Percentiles rank a stretch among this genome's conserved stretches.
Evolutionary conservation across 2,113 vertebrate species (phyloP).

Genomic region (Gnathonemus longibarbis): DNA sequence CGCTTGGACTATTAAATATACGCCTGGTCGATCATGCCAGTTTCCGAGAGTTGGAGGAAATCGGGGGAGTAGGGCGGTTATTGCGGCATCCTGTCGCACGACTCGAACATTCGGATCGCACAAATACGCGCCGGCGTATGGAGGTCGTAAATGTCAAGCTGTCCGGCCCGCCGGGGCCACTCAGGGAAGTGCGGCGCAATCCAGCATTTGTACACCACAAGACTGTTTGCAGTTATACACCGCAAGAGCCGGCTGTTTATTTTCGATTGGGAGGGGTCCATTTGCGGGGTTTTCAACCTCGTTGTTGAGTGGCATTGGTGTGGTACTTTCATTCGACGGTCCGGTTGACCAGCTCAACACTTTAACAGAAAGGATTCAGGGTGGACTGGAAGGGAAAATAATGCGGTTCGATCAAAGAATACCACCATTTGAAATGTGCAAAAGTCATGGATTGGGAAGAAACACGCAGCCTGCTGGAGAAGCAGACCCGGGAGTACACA

Average conservation of each 20-base stretch:
- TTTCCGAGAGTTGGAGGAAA: neutral
- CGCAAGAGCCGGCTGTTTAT: neutral
- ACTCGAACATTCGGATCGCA: no score
- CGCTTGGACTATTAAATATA: constrained; percentile 28
- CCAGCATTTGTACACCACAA: neutral
- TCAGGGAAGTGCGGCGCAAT: neutral
- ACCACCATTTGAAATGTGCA: neutral
- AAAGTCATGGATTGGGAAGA: neutral
- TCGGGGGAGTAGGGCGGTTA: neutral
- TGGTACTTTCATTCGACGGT: neutral
- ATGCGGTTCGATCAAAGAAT: neutral
- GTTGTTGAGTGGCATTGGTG: neutral
- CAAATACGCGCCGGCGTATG: neutral
- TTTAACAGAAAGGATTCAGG: neutral
- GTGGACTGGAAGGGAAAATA: neutral
- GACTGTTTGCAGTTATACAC: neutral
- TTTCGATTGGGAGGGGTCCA: neutral
- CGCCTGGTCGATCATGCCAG: neutral
- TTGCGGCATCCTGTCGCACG: neutral
- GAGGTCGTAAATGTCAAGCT: neutral
- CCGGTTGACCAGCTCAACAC: neutral
- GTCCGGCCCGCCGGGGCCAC: neutral
- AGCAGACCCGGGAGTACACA: neutral
- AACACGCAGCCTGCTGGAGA: neutral
- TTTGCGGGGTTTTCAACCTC: neutral